These are phyloP conservation scores for Metopolophium dirhodum DNA, from an alignment of 1,140 invertebrate species.

Conservation along the genomic window DNA sequence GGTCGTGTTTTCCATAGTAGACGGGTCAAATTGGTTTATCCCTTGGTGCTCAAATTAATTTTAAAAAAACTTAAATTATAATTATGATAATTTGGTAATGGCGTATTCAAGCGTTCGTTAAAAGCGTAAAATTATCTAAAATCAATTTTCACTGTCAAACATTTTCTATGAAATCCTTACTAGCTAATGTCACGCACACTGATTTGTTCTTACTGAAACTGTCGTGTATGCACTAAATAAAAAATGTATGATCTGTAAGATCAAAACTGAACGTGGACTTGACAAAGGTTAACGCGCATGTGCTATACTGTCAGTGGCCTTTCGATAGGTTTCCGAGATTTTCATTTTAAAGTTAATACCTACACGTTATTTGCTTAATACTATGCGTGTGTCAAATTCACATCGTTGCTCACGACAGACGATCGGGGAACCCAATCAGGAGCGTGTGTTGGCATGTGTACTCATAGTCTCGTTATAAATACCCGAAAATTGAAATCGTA, in stretches of 20 bases:
- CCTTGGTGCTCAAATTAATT: not conserved
- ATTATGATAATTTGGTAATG: not conserved
- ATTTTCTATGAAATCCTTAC: not conserved
- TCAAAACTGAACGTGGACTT: not conserved
- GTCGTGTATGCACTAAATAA: not conserved
- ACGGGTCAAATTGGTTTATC: not conserved
- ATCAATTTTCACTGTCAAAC: not conserved
- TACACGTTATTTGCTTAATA: not conserved
- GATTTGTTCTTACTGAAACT: not conserved
- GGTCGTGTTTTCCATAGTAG: conserved; percentile 40
- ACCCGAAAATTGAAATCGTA: not conserved
- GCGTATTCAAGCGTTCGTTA: not conserved
- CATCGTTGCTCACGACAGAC: not conserved
- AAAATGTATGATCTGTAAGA: not conserved
- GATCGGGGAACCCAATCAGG: not conserved
- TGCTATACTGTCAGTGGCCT: not conserved
- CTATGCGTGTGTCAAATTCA: not conserved
- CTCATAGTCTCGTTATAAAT: not conserved
- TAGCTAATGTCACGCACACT: not conserved
- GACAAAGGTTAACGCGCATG: not conserved
- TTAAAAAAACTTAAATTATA: not conserved
- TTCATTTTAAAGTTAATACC: not conserved
- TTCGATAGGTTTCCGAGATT: not conserved
- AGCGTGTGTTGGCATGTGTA: not conserved
- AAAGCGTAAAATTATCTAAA: not conserved